A percentile compares a stretch with the other conserved stretches of the same genome.
Evolutionary conservation across 1,140 invertebrate species (phyloP).

Genomic region (Phortica variegata): DNA sequence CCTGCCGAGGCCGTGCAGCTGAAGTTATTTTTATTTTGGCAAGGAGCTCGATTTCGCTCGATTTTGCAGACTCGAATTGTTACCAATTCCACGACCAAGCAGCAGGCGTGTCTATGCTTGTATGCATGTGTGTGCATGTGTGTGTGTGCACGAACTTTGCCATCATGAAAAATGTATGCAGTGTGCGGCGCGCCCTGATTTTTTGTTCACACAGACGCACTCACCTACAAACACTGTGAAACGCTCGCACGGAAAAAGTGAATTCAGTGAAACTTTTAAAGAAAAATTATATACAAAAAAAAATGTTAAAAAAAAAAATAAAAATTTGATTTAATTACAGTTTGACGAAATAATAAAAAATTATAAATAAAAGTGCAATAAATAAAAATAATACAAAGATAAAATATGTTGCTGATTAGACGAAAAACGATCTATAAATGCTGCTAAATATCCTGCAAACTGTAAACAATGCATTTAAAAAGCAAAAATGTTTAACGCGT

Average conservation of each 20-base stretch:
- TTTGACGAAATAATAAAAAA: too few relatives aligned
- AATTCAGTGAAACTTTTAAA: too few relatives aligned
- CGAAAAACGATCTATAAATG: not conserved
- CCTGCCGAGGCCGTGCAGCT: slow-evolving; percentile 4
- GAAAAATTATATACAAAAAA: too few relatives aligned
- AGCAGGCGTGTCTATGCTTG: slow-evolving; percentile 14
- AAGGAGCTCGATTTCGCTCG: slow-evolving; percentile 4
- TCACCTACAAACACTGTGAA: too few relatives aligned
- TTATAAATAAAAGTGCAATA: not conserved
- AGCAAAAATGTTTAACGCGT: too few relatives aligned
- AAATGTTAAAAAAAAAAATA: too few relatives aligned
- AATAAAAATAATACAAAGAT: not conserved
- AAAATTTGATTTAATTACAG: too few relatives aligned
- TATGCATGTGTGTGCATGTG: slow-evolving; percentile 6
- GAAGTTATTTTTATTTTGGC: slow-evolving; percentile 28
- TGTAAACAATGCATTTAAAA: too few relatives aligned
- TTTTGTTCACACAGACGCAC: not conserved
- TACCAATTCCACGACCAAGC: slow-evolving; percentile 5
- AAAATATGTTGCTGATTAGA: not conserved
- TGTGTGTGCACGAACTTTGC: slow-evolving; percentile 12
- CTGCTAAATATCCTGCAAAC: not conserved
- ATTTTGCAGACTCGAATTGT: slow-evolving; percentile 2
- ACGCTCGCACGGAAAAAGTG: too few relatives aligned
- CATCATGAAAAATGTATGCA: slow-evolving; percentile 21
- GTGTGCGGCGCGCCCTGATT: slow-evolving; percentile 28